Percentiles rank a stretch among this genome's conserved stretches.
phyloP scores from a whole-genome alignment of 2,113 vertebrate genomes.

The Stictonetta naevosa region DNA sequence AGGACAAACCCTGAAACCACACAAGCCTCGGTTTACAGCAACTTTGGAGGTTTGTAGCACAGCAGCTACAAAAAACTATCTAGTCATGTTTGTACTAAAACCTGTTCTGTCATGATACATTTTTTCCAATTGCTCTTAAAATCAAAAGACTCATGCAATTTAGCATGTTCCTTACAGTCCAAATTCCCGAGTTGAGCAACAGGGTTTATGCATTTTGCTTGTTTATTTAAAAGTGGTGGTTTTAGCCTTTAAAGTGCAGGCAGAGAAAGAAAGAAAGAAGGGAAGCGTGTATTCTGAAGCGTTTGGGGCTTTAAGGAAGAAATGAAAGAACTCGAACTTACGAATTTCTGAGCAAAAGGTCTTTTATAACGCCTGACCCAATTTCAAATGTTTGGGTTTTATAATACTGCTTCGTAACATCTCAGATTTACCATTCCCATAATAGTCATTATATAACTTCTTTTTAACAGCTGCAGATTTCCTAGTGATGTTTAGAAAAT shows the following conservation, averaged over 20 bases:
- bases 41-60: neutral
- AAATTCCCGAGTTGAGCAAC: neutral
- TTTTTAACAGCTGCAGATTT: neutral
- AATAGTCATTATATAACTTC: neutral
- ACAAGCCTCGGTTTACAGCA: neutral
- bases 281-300: neutral
- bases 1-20: neutral
- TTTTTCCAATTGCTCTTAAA: slow-evolving; percentile 23
- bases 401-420: neutral
- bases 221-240: neutral
- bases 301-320: neutral
- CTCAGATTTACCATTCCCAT: neutral
- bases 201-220: neutral
- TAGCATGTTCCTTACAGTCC: neutral
- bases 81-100: neutral
- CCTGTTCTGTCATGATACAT: neutral
- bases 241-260: neutral
- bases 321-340: neutral
- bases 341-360: neutral
- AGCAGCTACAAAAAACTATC: neutral
- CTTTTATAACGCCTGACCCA: neutral
- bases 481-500: neutral
- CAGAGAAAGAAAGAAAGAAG: neutral
- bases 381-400: slow-evolving; percentile 21
- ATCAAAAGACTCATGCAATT: neutral